Base-by-base conservation (phyloP, 2,113 vertebrate genomes). In the Bubo blakistoni region DNA sequence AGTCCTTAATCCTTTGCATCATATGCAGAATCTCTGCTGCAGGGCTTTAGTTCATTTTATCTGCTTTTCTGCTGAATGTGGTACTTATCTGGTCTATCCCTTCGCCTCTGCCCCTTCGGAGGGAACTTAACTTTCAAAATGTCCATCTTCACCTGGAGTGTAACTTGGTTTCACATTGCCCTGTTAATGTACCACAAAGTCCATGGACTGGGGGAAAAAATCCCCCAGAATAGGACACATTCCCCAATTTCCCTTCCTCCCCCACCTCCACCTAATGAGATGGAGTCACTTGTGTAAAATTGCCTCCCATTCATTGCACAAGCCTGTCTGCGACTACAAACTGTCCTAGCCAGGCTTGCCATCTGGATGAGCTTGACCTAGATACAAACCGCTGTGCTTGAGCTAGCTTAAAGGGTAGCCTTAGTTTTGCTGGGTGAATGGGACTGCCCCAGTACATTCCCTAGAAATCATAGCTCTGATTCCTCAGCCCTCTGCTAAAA, bases 311-410 rank as follows among this genome's bases (percentile, higher is more conserved):
- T 94, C 81, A 14, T n/a, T 73, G 66, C 38, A 59, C 59, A 30
- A 92, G 47, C 63, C 70, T 0, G 7, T 49, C 82, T 87, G 24
- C 9, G 1, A 74, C 89, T 92, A 72, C 65, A 89, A 20, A 84
- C 38, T 12, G 0, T 85, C 73, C 78, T 49, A 65, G 88, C 85
- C 69, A 81, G 73, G 47, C 34, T 96, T 87, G 49, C 73, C 71
- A 55, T 94, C 83, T 92, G 96, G 44, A 49, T 83, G 36, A 74
- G 72, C 93, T 96, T 96, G 84, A 96, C 96, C 95, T 86, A 90
- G 79, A 85, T 95, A 63, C 47, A 94, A 54, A 81, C 59, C 18
- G 25, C 66, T 80, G 52, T 58, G 44, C 21, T 81, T 44, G 88
- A 85, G 88, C 46, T 69, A n/a, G 86, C 90, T 77, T 66, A 38